Evolutionary conservation across 2,888 invertebrate genomes (phyloP).

Genomic region (Andrena fulva): DNA sequence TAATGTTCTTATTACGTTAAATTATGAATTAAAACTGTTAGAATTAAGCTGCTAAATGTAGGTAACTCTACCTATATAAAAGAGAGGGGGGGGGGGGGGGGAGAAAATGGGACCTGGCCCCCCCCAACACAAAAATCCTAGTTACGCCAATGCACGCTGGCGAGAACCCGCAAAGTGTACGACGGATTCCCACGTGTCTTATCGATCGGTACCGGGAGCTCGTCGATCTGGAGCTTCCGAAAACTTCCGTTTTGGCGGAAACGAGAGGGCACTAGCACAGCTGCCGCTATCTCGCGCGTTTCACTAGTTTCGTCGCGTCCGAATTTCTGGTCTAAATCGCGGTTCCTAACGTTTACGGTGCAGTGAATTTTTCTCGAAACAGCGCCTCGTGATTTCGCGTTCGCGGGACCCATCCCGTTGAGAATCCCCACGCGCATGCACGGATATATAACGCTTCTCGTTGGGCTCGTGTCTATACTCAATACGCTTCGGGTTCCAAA

Average conservation of each 20-base stretch:
- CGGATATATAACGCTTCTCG: conserved; percentile 64
- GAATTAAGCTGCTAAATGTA: too few species aligned
- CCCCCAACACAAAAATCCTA: too few species aligned
- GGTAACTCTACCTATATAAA: too few species aligned
- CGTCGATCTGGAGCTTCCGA: background rate
- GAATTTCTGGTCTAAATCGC: background rate
- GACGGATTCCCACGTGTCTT: conserved; percentile 2
- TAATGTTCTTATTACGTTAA: too few species aligned
- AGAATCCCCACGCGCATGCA: conserved; percentile 61
- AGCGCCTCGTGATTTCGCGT: background rate
- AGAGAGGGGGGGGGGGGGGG: too few species aligned
- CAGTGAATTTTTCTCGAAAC: background rate
- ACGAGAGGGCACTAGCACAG: background rate
- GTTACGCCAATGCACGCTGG: too few species aligned
- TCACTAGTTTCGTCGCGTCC: background rate
- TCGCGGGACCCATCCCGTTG: conserved; percentile 57
- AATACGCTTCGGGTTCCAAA: conserved; percentile 65
- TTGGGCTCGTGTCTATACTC: conserved; percentile 70
- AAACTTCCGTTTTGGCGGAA: background rate
- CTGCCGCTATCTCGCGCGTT: background rate
- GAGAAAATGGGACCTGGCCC: too few species aligned
- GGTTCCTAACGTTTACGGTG: background rate
- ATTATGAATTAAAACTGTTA: too few species aligned
- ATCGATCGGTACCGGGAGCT: conserved; percentile 19
- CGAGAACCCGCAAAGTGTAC: conserved; percentile 16